A percentile compares a stretch with the other conserved stretches of the same genome.
Evolutionary conservation across 2,113 vertebrate species (phyloP).

Genomic region (Crotalus helleri): DNA sequence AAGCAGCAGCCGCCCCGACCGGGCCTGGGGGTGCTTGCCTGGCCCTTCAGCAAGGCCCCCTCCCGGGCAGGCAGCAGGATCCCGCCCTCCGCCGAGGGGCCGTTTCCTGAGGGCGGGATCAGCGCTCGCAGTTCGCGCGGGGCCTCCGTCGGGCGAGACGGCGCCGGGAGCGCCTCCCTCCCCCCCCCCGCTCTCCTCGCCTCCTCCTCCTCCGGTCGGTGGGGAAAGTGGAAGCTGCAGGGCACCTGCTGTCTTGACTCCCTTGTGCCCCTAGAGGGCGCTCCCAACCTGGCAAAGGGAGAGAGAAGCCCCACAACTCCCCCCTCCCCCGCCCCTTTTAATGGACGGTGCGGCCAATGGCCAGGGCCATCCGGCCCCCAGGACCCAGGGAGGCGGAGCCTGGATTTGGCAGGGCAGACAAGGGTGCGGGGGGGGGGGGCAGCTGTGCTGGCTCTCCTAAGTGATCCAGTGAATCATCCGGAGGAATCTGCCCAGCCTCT

Average conservation of each 20-base stretch:
- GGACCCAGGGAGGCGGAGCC: not conserved
- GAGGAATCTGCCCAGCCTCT: not conserved
- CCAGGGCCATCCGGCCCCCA: not conserved
- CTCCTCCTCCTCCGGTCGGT: not conserved
- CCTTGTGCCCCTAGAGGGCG: not conserved
- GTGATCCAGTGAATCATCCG: not conserved
- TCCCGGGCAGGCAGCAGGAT: not conserved
- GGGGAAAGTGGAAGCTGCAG: not conserved
- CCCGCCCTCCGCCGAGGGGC: not conserved
- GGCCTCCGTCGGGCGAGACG: not conserved
- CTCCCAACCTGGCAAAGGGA: not conserved
- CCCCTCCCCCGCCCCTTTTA: not conserved
- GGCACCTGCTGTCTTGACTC: not conserved
- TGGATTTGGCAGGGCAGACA: not conserved
- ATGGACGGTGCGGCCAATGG: not conserved
- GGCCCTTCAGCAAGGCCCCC: too few relatives aligned
- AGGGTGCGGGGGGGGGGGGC: not conserved
- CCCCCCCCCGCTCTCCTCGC: too few relatives aligned
- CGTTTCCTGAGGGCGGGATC: not conserved
- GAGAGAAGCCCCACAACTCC: not conserved
- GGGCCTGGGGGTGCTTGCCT: too few relatives aligned
- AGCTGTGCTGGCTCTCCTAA: not conserved
- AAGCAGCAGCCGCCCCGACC: too few relatives aligned
- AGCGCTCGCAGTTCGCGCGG: not conserved
- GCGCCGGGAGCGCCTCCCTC: not conserved